phyloP scores from a whole-genome alignment of 53 echinoderm and acorn worm genomes.

The Hippasteria phrygiana region DNA sequence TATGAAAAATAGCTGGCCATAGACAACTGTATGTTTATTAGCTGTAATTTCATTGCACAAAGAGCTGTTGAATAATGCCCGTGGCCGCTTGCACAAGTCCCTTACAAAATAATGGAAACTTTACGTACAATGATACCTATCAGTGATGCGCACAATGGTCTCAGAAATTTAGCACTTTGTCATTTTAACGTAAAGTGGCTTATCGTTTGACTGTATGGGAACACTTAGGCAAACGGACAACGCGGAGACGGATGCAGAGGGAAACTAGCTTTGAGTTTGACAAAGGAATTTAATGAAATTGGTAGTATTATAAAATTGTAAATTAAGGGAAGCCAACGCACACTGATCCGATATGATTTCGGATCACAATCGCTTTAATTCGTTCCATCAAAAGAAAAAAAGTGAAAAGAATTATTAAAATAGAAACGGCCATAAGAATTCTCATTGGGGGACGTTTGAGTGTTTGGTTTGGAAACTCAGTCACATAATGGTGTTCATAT shows the following conservation, averaged over 20 bases:
- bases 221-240: neutral
- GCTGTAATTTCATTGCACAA: neutral
- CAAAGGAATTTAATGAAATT: neutral
- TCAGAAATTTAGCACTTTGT: neutral
- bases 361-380: too few species aligned
- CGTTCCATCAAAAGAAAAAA: too few species aligned
- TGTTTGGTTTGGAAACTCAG: too few species aligned
- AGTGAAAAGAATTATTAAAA: too few species aligned
- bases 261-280: neutral
- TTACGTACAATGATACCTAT: neutral
- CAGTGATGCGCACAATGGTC: neutral
- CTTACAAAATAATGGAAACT: slow-evolving; percentile 4
- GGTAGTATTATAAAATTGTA: neutral
- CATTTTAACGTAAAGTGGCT: neutral
- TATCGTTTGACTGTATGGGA: neutral
- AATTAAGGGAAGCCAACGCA: neutral
- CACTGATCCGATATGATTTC: too few species aligned
- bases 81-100: slow-evolving; percentile 13
- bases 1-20: slow-evolving; percentile 20
- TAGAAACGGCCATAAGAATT: too few species aligned
- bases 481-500: too few species aligned
- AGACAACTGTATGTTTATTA: slow-evolving; percentile 13
- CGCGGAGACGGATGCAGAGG: neutral
- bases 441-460: too few species aligned
- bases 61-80: neutral